Conservation (phyloP, 2,113 vertebrate species). For the Amia ocellicauda region DNA sequence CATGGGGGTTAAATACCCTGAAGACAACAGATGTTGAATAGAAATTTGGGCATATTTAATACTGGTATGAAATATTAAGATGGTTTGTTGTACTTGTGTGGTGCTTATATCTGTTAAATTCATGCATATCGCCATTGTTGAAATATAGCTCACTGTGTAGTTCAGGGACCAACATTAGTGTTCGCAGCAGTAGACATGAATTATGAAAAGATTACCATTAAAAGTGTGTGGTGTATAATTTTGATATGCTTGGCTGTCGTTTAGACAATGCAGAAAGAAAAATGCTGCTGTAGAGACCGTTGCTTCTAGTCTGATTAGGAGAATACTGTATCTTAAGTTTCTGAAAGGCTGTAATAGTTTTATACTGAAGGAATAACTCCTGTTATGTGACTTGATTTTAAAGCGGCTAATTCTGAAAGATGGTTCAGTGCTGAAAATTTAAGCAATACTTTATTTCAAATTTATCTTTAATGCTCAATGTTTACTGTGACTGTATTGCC, state of each 20-base stretch:
- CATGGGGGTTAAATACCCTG: slow-evolving; percentile 73
- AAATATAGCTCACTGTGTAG: slow-evolving; percentile 52
- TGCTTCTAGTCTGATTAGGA: too few species aligned
- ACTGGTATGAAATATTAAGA: slow-evolving; percentile 93
- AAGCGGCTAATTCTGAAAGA: too few species aligned
- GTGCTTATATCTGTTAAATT: slow-evolving; percentile 48
- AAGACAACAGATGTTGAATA: slow-evolving; percentile 92
- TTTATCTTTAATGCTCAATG: too few species aligned
- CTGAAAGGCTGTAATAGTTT: too few species aligned
- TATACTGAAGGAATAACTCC: too few species aligned
- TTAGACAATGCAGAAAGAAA: not conserved
- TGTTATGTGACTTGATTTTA: too few species aligned
- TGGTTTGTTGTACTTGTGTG: slow-evolving; percentile 79
- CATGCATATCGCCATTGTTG: slow-evolving; percentile 35
- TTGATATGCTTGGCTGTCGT: not conserved
- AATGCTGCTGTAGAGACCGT: too few species aligned
- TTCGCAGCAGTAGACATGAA: slow-evolving; percentile 50
- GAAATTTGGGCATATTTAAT: slow-evolving; percentile 92
- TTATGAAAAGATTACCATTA: slow-evolving; percentile 52
- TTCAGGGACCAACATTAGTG: slow-evolving; percentile 36
- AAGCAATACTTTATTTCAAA: too few species aligned
- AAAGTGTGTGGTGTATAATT: slow-evolving; percentile 29
- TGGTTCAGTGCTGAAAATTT: too few species aligned
- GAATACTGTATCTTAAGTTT: too few species aligned
- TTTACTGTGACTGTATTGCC: too few species aligned